Evolutionary conservation across 2,888 invertebrate species (phyloP).

Genomic region (Itoplectis maculator): DNA sequence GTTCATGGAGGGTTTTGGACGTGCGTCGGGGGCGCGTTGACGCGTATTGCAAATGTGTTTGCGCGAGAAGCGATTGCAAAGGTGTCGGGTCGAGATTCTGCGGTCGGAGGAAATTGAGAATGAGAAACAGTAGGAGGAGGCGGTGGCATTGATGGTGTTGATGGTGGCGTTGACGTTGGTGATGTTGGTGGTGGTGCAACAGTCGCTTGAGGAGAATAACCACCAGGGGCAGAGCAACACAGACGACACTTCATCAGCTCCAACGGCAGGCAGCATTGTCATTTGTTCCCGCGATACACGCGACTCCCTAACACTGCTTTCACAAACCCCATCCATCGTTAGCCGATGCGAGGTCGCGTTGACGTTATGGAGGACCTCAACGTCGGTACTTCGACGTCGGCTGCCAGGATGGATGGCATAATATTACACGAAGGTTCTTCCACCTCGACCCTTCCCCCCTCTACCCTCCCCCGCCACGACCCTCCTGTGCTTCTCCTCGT

Average conservation of each 20-base stretch:
- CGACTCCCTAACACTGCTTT: conserved; percentile 75
- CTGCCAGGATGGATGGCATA: conserved; percentile 66
- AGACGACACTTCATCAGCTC: conserved; percentile 82
- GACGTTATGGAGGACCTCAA: conserved; percentile 16
- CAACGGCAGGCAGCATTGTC: conserved; percentile 80
- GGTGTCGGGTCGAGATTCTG: conserved; percentile 73
- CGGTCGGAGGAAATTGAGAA: conserved; percentile 30
- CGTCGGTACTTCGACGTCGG: conserved; percentile 19
- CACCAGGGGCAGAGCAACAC: conserved; percentile 72
- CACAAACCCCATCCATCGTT: conserved; percentile 77
- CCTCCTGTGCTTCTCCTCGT: conserved; percentile 66
- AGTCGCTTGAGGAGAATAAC: conserved; percentile 37
- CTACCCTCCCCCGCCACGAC: no score
- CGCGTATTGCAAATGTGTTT: conserved; percentile 65
- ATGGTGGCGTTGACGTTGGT: no score
- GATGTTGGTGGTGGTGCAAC: conserved; percentile 12
- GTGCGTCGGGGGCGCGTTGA: conserved; percentile 35
- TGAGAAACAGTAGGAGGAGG: conserved; percentile 52
- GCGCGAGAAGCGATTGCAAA: conserved; percentile 46
- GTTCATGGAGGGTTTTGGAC: conserved; percentile 54
- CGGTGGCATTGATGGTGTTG: no score
- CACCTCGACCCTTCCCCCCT: conserved; percentile 61
- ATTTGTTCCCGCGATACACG: conserved; percentile 78
- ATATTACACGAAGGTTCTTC: conserved; percentile 69
- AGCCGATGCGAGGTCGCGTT: conserved; percentile 60